Conservation (phyloP, 2,113 vertebrate species). For the Gymnorhina tibicen region DNA sequence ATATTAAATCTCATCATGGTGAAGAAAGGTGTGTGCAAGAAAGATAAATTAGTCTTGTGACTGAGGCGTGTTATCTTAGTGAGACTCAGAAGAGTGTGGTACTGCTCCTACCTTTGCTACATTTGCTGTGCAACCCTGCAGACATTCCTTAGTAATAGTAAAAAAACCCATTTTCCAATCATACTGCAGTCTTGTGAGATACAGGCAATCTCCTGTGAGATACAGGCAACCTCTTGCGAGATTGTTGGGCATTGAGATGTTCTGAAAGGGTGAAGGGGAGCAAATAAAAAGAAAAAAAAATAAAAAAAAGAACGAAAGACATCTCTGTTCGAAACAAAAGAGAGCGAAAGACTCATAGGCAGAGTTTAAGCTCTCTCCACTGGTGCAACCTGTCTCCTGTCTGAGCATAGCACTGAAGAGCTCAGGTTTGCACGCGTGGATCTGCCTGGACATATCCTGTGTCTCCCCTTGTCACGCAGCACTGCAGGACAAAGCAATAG, state of each 20-base stretch:
- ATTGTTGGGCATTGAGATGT: neutral
- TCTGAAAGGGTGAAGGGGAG: neutral
- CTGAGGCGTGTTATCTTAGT: neutral
- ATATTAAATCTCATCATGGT: neutral
- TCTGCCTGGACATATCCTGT: neutral
- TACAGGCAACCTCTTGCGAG: neutral
- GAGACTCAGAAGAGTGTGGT: neutral
- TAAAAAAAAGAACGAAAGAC: rapidly evolving
- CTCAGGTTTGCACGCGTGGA: rapidly evolving
- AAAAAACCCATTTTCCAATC: neutral
- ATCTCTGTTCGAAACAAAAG: too few relatives aligned
- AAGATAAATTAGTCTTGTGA: neutral
- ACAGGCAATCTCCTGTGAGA: neutral
- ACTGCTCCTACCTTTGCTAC: neutral
- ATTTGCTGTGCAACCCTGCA: neutral
- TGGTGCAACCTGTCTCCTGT: neutral
- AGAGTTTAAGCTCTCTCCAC: neutral
- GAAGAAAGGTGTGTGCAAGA: neutral
- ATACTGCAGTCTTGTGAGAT: neutral
- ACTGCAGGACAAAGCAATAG: neutral
- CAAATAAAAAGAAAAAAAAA: neutral
- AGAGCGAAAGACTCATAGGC: too few relatives aligned
- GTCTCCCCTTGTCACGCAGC: neutral
- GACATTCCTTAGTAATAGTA: neutral
- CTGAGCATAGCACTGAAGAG: neutral